phyloP scores from a whole-genome alignment of 2,113 vertebrate species.

The Hirundichthys speculiger region DNA sequence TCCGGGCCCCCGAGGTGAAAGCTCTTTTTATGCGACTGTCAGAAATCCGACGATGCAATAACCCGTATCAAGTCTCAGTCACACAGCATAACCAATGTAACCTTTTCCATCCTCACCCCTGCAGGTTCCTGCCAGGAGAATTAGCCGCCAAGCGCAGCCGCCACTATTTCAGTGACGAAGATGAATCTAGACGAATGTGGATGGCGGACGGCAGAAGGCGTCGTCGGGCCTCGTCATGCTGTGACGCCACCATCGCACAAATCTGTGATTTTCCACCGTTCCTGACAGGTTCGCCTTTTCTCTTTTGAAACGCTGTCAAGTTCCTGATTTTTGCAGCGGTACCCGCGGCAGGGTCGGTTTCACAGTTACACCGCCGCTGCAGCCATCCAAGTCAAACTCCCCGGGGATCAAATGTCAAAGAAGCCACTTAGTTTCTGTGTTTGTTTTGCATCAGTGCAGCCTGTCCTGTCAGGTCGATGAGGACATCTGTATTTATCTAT shows the following conservation, averaged over 20 bases:
- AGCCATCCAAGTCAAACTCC: slow-evolving; percentile 19
- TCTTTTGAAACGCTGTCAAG: slow-evolving; percentile 24
- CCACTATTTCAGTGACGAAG: not conserved
- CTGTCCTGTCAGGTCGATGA: slow-evolving; percentile 37
- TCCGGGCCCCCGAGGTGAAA: no score
- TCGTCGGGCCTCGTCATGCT: not conserved
- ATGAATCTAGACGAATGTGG: not conserved
- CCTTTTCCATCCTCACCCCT: not conserved
- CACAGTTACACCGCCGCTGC: slow-evolving; percentile 31
- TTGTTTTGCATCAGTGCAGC: slow-evolving; percentile 66
- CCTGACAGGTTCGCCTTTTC: slow-evolving; percentile 13
- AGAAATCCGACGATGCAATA: no score
- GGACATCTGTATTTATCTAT: slow-evolving; percentile 75
- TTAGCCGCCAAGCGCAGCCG: slow-evolving; percentile 38
- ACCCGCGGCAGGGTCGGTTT: slow-evolving; percentile 20
- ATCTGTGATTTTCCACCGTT: slow-evolving; percentile 21
- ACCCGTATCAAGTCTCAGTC: no score
- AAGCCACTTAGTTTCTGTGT: slow-evolving; percentile 39
- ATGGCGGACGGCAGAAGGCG: slow-evolving; percentile 1
- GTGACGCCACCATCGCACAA: slow-evolving; percentile 8
- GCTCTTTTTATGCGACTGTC: no score
- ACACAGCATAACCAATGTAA: no score
- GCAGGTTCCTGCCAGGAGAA: slow-evolving; percentile 82
- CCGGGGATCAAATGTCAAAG: slow-evolving; percentile 39
- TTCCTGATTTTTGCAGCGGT: slow-evolving; percentile 29